Conservation (phyloP, 1,140 invertebrate genomes). For the Heterodera carotae region DNA sequence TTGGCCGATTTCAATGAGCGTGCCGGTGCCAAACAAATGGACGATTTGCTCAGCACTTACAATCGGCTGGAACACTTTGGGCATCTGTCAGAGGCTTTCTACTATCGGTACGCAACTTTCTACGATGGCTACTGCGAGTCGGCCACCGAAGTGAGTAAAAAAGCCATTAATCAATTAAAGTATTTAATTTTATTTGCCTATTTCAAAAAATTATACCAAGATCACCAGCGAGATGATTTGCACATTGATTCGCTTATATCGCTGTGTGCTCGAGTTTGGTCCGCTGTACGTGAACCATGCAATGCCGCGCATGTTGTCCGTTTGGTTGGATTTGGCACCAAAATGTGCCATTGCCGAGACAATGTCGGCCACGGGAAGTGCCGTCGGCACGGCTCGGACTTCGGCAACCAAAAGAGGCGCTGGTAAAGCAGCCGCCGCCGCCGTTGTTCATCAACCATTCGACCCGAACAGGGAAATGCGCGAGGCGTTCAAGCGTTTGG, state of each 20-base stretch:
- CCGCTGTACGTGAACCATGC: constrained; percentile 25
- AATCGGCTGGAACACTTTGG: constrained; percentile 22
- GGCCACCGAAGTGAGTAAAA: constrained; percentile 24
- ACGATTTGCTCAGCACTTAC: constrained; percentile 10
- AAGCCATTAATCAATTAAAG: constrained; percentile 25
- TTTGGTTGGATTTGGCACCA: constrained; percentile 24
- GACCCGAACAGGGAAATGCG: constrained; percentile 15
- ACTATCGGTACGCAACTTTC: constrained; percentile 33
- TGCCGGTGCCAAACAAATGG: constrained; percentile 15
- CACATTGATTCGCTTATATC: constrained; percentile 12
- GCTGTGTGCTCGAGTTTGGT: constrained; percentile 20
- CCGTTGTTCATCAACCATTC: not conserved
- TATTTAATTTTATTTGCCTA: constrained; percentile 1
- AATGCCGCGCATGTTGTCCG: constrained; percentile 22
- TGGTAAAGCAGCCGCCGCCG: not conserved
- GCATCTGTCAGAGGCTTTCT: constrained; percentile 28
- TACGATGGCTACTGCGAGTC: constrained; percentile 33
- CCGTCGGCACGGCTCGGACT: constrained; percentile 1
- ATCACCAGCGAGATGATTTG: constrained; percentile 15
- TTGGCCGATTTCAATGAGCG: constrained; percentile 26
- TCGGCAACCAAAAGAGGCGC: not conserved
- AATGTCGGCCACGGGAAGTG: too few species aligned
- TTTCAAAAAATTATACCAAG: constrained; percentile 28
- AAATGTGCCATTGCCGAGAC: constrained; percentile 20
- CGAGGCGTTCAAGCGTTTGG: constrained; percentile 11